A percentile compares a stretch with the other conserved stretches of the same genome.
Evolutionary conservation across 1,140 invertebrate genomes (phyloP).

Genomic region (Drosophila funebris): DNA sequence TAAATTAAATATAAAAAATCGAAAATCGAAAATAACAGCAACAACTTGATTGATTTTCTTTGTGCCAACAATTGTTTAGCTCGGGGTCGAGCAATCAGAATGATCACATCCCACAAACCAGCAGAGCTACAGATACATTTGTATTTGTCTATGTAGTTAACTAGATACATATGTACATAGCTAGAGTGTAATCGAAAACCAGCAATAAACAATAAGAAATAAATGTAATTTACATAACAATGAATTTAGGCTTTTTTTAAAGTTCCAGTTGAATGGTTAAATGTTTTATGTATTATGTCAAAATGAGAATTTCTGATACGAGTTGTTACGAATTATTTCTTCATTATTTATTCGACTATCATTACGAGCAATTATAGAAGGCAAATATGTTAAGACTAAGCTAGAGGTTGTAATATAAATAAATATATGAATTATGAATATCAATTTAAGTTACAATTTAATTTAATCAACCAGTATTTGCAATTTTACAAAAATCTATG

Average conservation of each 20-base stretch:
- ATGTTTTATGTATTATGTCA: constrained; percentile 35
- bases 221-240: constrained; percentile 67
- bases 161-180: neutral
- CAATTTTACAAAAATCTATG: too few relatives aligned
- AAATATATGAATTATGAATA: too few relatives aligned
- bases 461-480: too few relatives aligned
- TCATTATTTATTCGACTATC: constrained; percentile 16
- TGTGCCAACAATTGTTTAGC: constrained; percentile 56
- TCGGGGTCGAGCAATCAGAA: constrained; percentile 20
- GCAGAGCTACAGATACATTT: constrained; percentile 15
- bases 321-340: constrained; percentile 4
- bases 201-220: constrained; percentile 63
- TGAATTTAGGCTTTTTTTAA: constrained; percentile 46
- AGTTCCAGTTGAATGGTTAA: constrained; percentile 61
- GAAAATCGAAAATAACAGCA: constrained; percentile 53
- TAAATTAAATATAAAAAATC: constrained; percentile 76
- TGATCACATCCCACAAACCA: constrained; percentile 47
- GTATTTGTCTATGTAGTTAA: neutral
- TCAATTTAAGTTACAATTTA: too few relatives aligned
- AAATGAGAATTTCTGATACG: constrained; percentile 44
- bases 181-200: neutral
- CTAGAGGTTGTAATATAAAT: too few relatives aligned
- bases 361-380: neutral
- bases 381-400: neutral
- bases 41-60: constrained; percentile 64